These are phyloP conservation scores for Campoplex nolae DNA, from an alignment of 2,888 invertebrate genomes.

Conservation along the genomic window DNA sequence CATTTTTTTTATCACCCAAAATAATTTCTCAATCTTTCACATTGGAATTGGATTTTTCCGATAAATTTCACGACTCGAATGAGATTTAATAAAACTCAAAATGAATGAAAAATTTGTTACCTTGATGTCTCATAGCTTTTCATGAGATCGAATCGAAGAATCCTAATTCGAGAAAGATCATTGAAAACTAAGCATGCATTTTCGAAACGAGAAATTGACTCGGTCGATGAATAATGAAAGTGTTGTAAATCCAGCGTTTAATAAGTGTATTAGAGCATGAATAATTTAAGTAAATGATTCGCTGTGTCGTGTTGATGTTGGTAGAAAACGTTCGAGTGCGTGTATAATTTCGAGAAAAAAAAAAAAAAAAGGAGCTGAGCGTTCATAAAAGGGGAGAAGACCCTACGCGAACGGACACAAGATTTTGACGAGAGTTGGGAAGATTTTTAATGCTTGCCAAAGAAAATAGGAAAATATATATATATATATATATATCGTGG, in stretches of 20 bases:
- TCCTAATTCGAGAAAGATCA: no score
- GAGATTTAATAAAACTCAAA: not conserved
- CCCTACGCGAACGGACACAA: not conserved
- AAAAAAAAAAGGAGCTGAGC: not conserved
- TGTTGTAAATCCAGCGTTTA: not conserved
- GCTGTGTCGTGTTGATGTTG: constrained; percentile 50
- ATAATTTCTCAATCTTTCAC: not conserved
- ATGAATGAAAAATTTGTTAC: not conserved
- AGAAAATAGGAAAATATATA: not conserved
- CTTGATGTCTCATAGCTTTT: not conserved
- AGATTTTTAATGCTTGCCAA: not conserved
- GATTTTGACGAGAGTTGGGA: not conserved
- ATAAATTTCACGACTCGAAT: not conserved
- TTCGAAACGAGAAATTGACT: not conserved
- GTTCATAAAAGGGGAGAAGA: not conserved
- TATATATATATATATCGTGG: not conserved
- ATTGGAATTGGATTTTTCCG: not conserved
- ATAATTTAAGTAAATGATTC: constrained; percentile 43
- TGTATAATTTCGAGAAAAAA: constrained; percentile 19
- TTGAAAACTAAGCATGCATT: not conserved
- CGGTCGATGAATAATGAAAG: constrained; percentile 15
- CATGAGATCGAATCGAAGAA: no score
- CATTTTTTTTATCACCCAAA: no score
- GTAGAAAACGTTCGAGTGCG: constrained; percentile 44
- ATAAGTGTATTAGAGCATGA: constrained; percentile 42